Evolutionary conservation across 1,140 invertebrate genomes (phyloP).

Genomic region (Drosophila triauraria): DNA sequence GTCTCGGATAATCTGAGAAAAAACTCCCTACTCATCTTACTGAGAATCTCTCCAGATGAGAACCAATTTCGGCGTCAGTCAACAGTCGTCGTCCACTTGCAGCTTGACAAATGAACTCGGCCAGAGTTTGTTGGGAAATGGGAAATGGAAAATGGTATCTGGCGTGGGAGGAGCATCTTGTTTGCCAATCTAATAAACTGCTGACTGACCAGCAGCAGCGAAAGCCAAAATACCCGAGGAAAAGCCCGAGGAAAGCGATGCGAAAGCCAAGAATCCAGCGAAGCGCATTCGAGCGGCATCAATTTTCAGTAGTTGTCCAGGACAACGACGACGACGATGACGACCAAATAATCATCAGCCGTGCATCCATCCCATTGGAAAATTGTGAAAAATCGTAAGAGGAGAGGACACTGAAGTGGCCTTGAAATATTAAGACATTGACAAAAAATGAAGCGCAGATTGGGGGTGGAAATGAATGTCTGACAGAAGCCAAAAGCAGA

Average conservation of each 20-base stretch:
- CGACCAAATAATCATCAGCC: slow-evolving; percentile 63
- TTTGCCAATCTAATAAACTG: slow-evolving; percentile 74
- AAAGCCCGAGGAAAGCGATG: neutral
- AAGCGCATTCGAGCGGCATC: slow-evolving; percentile 58
- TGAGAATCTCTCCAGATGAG: slow-evolving; percentile 28
- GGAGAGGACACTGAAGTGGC: slow-evolving; percentile 35
- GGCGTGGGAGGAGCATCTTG: slow-evolving; percentile 29
- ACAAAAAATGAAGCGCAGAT: slow-evolving; percentile 41
- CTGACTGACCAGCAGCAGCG: slow-evolving; percentile 50
- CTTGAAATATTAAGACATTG: slow-evolving; percentile 67
- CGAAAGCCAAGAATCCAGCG: slow-evolving; percentile 18
- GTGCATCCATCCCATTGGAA: slow-evolving; percentile 44
- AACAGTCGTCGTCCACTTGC: slow-evolving; percentile 36
- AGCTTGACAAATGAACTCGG: slow-evolving; percentile 67
- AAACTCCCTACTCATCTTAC: slow-evolving; percentile 7
- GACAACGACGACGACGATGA: slow-evolving; percentile 59
- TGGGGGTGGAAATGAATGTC: slow-evolving; percentile 11
- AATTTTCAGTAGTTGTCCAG: slow-evolving; percentile 78
- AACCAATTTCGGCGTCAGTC: slow-evolving; percentile 45
- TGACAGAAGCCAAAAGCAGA: slow-evolving; percentile 29
- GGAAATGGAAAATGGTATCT: slow-evolving; percentile 9
- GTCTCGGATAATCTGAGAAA: slow-evolving; percentile 1
- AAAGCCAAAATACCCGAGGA: neutral
- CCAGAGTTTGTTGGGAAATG: neutral
- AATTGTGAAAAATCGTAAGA: slow-evolving; percentile 60